Evolutionary conservation across 2,797 vertebrate genomes (phyloP), one percentile per base, ranked within the genome.

Genomic region (Tadarida brasiliensis): DNA sequence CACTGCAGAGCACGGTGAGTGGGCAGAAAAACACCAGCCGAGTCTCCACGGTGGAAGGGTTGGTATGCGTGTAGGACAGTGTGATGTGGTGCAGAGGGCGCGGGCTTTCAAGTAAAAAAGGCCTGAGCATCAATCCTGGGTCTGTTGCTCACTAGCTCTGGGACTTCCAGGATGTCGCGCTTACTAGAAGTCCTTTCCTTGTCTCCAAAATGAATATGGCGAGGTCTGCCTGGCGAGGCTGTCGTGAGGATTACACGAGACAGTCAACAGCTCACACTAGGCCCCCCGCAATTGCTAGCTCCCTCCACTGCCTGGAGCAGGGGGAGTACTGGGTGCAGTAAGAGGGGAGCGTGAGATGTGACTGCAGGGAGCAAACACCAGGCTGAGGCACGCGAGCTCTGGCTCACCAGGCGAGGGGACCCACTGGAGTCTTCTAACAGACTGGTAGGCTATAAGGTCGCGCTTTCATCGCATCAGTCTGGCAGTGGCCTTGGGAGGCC

Each of bases 211-310:
- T 0, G 26, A 65, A 0, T 26, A 70, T 7, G 5, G 54, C 26
- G 19, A 57, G 10, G 33, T 44, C n/a, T 51, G 0, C 24, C 20
- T 7, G 1, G 2, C 6, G 0, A 70, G 51, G 11, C 47, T 86
- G 44, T n/a, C 12, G 0, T 47, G 5, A 26, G n/a, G 67, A 39
- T 56, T n/a, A 28, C 4, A 0, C 7, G 35, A 83, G 56, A 22
- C 12, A 9, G 74, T 6, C 10, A 33, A 7, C 5, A n/a, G 39
- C 1, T 12, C 17, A 0, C 83, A 9, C 30, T 20, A 22, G n/a
- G 28, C 26, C n/a, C 74, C 70, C 57, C 61, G 17, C 14, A 56
- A 20, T 47, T 19, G 4, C 54, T 44, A 7, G 12, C 68, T 54
- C 9, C 20, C 33, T 74, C 33, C 44, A 22, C 30, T 11, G 2